phyloP scores from a whole-genome alignment of 2,888 invertebrate species.

The Neoaliturus tenellus region DNA sequence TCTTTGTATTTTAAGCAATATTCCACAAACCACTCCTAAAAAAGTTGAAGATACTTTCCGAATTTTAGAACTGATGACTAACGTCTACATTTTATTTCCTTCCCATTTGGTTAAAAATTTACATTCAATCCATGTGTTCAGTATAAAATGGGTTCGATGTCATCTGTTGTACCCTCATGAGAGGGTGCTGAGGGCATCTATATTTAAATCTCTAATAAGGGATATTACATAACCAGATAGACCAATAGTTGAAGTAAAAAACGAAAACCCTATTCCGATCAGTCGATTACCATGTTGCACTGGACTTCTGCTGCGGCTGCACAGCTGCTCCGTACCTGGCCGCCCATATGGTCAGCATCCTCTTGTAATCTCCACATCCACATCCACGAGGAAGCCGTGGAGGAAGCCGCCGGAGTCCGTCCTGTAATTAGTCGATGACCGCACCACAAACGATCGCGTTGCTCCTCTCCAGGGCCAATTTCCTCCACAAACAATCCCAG shows the following conservation, averaged over 20 bases:
- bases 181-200: no score
- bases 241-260: not conserved
- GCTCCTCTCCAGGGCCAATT: constrained; percentile 5
- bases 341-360: constrained; percentile 4
- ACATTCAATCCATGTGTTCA: no score
- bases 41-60: no score
- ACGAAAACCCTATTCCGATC: constrained; percentile 3
- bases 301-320: not conserved
- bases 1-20: no score
- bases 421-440: constrained; percentile 33
- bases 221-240: not conserved
- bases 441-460: constrained; percentile 8
- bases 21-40: no score
- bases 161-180: no score
- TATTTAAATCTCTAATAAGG: not conserved
- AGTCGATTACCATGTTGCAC: not conserved
- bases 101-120: no score
- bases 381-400: not conserved
- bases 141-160: no score
- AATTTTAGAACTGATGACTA: no score
- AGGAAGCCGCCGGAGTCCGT: not conserved
- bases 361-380: not conserved
- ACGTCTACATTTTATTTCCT: no score
- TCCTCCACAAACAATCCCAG: constrained; percentile 14
- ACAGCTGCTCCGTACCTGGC: not conserved